Evolutionary conservation across 2,797 vertebrate species (phyloP).

Genomic region (Siniperca undulata): DNA sequence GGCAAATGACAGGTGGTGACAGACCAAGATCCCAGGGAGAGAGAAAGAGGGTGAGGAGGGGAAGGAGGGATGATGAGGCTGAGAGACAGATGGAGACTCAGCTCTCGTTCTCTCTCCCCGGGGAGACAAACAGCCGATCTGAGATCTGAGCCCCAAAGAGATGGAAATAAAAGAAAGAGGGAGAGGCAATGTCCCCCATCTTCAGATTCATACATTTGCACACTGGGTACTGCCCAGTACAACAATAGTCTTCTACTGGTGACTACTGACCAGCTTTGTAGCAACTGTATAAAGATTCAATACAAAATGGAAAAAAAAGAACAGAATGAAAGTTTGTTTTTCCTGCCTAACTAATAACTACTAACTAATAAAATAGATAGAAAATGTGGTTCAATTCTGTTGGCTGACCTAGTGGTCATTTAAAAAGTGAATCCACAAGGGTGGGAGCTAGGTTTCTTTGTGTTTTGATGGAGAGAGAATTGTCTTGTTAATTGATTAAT

Average conservation of each 20-base stretch:
- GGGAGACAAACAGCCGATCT: conserved; percentile 70
- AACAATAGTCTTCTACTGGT: background rate
- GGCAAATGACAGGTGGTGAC: conserved; percentile 81
- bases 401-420: background rate
- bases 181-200: background rate
- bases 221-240: background rate
- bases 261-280: background rate
- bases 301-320: background rate
- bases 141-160: conserved; percentile 61
- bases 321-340: background rate
- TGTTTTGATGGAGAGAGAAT: background rate
- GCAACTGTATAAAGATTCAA: background rate
- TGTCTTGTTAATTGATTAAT: background rate
- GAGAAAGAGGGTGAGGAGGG: conserved; percentile 26
- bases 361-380: background rate
- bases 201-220: background rate
- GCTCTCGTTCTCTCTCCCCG: conserved; percentile 54
- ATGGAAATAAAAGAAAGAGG: conserved; percentile 44
- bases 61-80: conserved; percentile 61
- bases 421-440: background rate
- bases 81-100: conserved; percentile 81
- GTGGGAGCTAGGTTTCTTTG: background rate
- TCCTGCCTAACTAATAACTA: background rate
- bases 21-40: conserved; percentile 68
- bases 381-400: no score